phyloP scores from a whole-genome alignment of 2,888 invertebrate species.

The Doris montereyensis region DNA sequence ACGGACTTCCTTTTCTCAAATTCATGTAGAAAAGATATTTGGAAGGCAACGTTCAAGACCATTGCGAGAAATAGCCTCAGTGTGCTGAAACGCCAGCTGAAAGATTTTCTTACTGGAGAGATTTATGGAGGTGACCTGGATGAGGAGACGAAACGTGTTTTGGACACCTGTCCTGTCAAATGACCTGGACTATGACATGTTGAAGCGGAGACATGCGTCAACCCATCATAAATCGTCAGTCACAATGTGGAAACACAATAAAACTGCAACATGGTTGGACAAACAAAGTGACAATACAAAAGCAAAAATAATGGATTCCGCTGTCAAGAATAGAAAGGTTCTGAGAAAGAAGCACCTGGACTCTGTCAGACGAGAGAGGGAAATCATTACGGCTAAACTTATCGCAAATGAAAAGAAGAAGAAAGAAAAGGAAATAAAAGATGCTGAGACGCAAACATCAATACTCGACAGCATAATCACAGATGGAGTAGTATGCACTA shows the following conservation, averaged over 20 bases:
- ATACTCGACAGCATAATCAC: not conserved
- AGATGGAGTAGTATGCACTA: not conserved
- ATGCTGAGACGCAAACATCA: not conserved
- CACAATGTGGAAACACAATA: conserved; percentile 8
- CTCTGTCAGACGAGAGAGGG: not conserved
- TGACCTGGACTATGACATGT: not conserved
- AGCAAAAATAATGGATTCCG: not conserved
- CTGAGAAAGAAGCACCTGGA: not conserved
- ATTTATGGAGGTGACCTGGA: not conserved
- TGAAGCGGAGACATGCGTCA: conserved; percentile 4
- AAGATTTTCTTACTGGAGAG: conserved; percentile 5
- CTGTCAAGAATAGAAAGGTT: not conserved
- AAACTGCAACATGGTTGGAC: not conserved
- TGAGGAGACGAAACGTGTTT: not conserved
- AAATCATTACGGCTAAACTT: not conserved
- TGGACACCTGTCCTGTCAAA: not conserved
- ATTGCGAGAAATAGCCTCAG: not conserved
- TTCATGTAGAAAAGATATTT: not conserved
- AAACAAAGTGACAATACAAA: not conserved
- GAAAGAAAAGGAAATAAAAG: conserved; percentile 3
- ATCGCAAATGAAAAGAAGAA: not conserved
- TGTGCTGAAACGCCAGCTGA: not conserved
- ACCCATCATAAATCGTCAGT: conserved; percentile 1
- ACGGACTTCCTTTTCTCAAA: not conserved
- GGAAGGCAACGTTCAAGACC: not conserved